phyloP scores from a whole-genome alignment of 23 tunicate species.

The Ascidia mentula region DNA sequence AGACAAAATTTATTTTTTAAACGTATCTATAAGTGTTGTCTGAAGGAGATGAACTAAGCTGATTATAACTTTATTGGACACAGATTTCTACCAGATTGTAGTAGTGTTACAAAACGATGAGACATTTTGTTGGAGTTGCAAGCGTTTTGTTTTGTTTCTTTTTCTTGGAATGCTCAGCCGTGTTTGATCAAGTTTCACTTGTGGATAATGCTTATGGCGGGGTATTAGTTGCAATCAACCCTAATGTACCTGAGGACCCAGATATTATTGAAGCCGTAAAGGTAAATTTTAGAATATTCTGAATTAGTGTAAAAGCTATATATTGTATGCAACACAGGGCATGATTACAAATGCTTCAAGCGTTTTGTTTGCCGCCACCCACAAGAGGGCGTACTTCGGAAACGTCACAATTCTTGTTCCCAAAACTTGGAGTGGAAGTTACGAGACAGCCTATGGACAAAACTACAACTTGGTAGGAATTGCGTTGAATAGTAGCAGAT shows the following conservation, averaged over 20 bases:
- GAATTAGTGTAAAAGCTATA: too few species aligned
- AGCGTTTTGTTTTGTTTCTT: too few species aligned
- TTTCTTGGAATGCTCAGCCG: background rate
- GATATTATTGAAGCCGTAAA: constrained; percentile 23
- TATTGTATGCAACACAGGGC: too few species aligned
- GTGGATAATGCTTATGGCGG: constrained; percentile 67
- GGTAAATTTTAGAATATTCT: too few species aligned
- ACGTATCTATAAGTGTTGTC: too few species aligned
- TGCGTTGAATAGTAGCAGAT: too few species aligned
- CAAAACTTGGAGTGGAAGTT: constrained; percentile 36
- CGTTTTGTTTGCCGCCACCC: constrained; percentile 32
- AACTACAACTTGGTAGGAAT: constrained; percentile 9
- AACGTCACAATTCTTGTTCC: constrained; percentile 55
- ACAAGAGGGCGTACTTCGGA: constrained; percentile 39
- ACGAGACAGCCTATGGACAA: background rate
- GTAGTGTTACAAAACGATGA: too few species aligned
- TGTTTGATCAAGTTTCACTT: background rate
- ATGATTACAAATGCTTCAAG: constrained; percentile 29
- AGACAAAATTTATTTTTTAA: too few species aligned
- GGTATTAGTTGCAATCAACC: constrained; percentile 70
- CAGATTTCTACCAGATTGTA: too few species aligned
- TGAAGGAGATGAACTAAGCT: too few species aligned
- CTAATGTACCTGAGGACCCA: constrained; percentile 52
- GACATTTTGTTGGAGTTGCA: too few species aligned
- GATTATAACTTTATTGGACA: too few species aligned